phyloP scores from a whole-genome alignment of 37 sponge, comb jelly and placozoan species.

The Geodia barretti region DNA sequence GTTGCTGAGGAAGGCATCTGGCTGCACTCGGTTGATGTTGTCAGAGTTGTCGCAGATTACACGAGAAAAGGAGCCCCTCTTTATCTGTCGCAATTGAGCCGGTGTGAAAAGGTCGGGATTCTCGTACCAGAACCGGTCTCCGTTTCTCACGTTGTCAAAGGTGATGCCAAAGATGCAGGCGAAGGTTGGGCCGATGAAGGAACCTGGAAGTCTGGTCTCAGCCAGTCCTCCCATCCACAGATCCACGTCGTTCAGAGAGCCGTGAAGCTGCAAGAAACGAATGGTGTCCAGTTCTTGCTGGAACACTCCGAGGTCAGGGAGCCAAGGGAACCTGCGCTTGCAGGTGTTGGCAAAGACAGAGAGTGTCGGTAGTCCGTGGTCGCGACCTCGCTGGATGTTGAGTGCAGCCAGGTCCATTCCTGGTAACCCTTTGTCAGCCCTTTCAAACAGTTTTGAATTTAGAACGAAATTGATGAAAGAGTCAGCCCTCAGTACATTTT shows the following conservation, averaged over 20 bases:
- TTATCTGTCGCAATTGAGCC: constrained; percentile 54
- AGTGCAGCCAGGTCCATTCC: constrained; percentile 83
- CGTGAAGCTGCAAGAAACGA: constrained; percentile 55
- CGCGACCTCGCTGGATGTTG: constrained; percentile 90
- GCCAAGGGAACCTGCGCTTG: constrained; percentile 1
- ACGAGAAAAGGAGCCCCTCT: constrained; percentile 42
- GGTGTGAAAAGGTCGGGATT: constrained; percentile 69
- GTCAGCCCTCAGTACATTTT: constrained; percentile 54
- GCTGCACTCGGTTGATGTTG: constrained; percentile 50
- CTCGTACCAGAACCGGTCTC: constrained; percentile 88
- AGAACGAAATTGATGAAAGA: constrained; percentile 66
- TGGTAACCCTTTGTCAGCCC: neutral
- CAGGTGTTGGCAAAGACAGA: constrained; percentile 66
- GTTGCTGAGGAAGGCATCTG: constrained; percentile 62
- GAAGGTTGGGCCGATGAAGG: constrained; percentile 86
- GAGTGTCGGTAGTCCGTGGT: constrained; percentile 89
- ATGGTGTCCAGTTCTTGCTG: constrained; percentile 15
- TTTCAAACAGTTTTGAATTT: constrained; percentile 69
- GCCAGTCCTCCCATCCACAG: constrained; percentile 84
- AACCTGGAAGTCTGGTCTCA: constrained; percentile 60
- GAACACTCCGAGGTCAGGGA: neutral
- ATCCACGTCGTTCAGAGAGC: constrained; percentile 63
- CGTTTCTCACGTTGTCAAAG: constrained; percentile 68
- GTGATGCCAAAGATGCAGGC: constrained; percentile 89
- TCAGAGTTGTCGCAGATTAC: constrained; percentile 89